Evolutionary conservation across 2,888 invertebrate species (phyloP).

Genomic region (Nasonovia ribisnigri): DNA sequence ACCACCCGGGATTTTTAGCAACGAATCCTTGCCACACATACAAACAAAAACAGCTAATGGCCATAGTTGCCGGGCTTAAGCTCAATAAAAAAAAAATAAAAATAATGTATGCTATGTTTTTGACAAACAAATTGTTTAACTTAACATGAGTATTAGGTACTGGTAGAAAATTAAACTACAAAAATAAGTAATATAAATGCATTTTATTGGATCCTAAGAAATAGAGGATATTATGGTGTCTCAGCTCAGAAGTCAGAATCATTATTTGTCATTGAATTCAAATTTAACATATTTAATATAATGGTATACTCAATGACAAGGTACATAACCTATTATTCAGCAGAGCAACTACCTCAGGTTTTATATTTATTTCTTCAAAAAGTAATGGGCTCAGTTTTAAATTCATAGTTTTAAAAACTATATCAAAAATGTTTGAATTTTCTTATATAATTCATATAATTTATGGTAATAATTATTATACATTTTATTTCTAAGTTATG

Average conservation of each 20-base stretch:
- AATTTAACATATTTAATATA: slow-evolving; percentile 12
- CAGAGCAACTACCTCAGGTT: background rate
- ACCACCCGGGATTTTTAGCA: too few relatives aligned
- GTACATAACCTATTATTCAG: background rate
- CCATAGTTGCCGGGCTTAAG: too few relatives aligned
- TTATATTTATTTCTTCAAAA: background rate
- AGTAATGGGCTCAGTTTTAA: background rate
- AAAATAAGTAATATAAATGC: background rate
- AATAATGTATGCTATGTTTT: background rate
- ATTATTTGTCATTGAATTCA: background rate
- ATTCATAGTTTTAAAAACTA: background rate
- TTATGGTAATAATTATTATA: background rate
- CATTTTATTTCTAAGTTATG: background rate
- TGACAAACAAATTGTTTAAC: background rate
- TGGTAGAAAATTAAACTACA: background rate
- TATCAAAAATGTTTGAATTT: background rate
- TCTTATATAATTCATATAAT: background rate
- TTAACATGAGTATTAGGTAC: too few relatives aligned
- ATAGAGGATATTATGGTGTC: background rate
- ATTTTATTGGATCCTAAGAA: background rate
- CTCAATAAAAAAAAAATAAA: too few relatives aligned
- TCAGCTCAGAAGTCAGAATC: background rate
- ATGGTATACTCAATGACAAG: background rate
- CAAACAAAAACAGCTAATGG: too few relatives aligned
- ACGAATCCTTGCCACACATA: too few relatives aligned